Percentiles rank a stretch among this genome's conserved stretches.
Conservation (phyloP, 2,113 vertebrate species). For the Microtus ochrogaster region DNA sequence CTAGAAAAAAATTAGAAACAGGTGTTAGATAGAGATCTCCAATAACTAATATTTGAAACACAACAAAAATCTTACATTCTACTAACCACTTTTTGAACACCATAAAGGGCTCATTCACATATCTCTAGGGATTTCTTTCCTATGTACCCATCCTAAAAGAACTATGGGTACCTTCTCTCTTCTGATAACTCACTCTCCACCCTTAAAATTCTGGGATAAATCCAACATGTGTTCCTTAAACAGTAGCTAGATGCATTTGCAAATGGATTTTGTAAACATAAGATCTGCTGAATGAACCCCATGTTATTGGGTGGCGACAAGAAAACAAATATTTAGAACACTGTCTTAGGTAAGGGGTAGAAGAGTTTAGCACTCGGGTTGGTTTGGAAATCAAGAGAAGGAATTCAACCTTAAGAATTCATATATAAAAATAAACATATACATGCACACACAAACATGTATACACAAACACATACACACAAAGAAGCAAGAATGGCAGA, state of each 20-base stretch:
- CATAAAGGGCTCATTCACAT: not conserved
- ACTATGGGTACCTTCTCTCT: not conserved
- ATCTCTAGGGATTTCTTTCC: not conserved
- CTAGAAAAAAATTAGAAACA: not conserved
- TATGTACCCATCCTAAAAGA: not conserved
- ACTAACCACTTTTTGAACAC: not conserved
- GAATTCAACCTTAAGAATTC: not conserved
- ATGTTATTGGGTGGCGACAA: not conserved
- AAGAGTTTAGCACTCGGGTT: not conserved
- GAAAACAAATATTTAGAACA: not conserved
- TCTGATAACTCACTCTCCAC: not conserved
- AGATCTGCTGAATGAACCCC: not conserved
- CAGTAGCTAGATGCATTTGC: not conserved
- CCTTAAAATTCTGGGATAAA: not conserved
- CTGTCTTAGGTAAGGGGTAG: not conserved
- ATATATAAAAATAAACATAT: not conserved
- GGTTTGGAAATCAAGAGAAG: not conserved
- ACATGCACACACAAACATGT: too few species aligned
- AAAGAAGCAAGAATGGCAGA: not conserved
- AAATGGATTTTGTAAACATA: not conserved
- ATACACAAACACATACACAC: not conserved
- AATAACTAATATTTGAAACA: not conserved
- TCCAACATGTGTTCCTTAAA: not conserved
- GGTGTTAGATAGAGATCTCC: not conserved
- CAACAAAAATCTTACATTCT: not conserved